These are phyloP conservation scores for Leptarthrus brevirostris DNA, from an alignment of 2,888 invertebrate genomes.

Conservation along the genomic window DNA sequence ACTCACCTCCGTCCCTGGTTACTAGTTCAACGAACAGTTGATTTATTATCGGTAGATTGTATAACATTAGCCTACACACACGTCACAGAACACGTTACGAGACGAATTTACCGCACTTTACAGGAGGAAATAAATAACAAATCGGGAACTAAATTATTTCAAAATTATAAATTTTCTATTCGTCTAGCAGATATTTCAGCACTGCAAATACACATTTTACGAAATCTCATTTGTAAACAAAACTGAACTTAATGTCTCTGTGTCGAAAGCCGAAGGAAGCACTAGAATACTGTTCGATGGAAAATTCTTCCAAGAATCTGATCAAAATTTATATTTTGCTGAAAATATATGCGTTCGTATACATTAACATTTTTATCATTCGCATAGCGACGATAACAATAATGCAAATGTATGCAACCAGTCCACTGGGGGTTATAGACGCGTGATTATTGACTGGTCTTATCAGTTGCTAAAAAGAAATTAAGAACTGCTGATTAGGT, in stretches of 20 bases:
- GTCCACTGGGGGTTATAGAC: slow-evolving; percentile 30
- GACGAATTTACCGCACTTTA: neutral
- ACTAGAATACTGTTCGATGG: slow-evolving; percentile 14
- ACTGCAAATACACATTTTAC: too few species aligned
- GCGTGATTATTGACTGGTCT: neutral
- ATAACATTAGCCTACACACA: neutral
- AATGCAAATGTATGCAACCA: slow-evolving; percentile 27
- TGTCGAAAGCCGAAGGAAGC: neutral
- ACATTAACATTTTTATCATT: slow-evolving; percentile 1
- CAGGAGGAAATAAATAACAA: neutral
- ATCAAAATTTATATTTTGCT: neutral
- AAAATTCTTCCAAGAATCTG: slow-evolving; percentile 13
- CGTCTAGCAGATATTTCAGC: too few species aligned
- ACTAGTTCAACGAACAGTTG: neutral
- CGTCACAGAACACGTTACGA: neutral
- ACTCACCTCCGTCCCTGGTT: neutral
- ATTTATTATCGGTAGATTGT: too few species aligned
- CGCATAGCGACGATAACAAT: neutral
- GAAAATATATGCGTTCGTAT: slow-evolving; percentile 16
- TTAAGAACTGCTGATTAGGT: slow-evolving; percentile 12
- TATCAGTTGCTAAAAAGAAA: neutral
- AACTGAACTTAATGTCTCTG: neutral
- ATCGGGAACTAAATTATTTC: neutral
- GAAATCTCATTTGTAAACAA: too few species aligned
- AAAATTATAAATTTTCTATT: neutral